Percentiles rank a stretch among this genome's conserved stretches.
These are phyloP conservation scores for Semicossyphus pulcher DNA, from an alignment of 2,113 vertebrate genomes.

Conservation along the genomic window DNA sequence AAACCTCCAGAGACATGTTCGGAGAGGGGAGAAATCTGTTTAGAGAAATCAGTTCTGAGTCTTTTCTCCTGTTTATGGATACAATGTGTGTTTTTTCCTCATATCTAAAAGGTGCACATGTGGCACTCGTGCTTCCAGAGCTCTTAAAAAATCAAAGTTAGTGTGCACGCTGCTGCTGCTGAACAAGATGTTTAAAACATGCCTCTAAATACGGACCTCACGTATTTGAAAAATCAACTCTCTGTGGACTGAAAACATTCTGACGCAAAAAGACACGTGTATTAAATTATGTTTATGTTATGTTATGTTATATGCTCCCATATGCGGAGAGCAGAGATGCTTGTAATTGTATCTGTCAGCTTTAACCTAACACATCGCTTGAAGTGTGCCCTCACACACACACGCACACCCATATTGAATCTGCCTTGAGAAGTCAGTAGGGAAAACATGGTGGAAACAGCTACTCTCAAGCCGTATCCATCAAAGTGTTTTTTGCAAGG, in stretches of 20 bases:
- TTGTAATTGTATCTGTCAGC: constrained; percentile 48
- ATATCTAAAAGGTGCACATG: constrained; percentile 59
- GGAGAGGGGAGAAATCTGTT: constrained; percentile 66
- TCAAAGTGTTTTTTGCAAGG: constrained; percentile 39
- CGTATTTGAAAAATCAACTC: no score
- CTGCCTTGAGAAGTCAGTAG: constrained; percentile 13
- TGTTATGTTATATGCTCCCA: not conserved
- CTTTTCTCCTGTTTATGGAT: constrained; percentile 69
- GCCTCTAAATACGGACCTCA: no score
- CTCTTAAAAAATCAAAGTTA: not conserved
- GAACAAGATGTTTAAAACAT: no score
- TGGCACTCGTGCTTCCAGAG: constrained; percentile 28
- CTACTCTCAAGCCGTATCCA: constrained; percentile 32
- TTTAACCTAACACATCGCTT: constrained; percentile 50
- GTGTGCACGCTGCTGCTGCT: constrained; percentile 1
- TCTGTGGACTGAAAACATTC: not conserved
- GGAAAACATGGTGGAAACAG: constrained; percentile 18
- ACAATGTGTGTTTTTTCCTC: constrained; percentile 62
- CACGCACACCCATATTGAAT: not conserved
- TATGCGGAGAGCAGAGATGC: constrained; percentile 29
- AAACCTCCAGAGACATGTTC: constrained; percentile 56
- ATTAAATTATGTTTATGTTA: constrained; percentile 14
- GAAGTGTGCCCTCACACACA: constrained; percentile 15
- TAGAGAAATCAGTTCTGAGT: constrained; percentile 71
- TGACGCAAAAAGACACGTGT: constrained; percentile 22